These are phyloP conservation scores for Ormyrus pomaceus DNA, from an alignment of 2,888 invertebrate genomes.

Conservation along the genomic window DNA sequence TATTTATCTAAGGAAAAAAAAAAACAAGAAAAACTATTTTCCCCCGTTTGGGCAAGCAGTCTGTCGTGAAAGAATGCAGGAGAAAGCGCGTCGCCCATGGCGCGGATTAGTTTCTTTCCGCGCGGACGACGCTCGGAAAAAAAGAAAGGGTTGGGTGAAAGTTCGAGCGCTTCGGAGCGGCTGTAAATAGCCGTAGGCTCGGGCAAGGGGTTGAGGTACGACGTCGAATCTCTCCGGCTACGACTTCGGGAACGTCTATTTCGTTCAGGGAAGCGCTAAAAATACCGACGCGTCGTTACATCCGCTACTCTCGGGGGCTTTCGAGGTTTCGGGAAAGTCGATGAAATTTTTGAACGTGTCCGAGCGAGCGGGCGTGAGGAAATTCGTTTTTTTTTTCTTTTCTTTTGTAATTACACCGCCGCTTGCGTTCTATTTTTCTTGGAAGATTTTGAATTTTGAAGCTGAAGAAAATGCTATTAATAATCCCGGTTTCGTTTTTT, in stretches of 20 bases:
- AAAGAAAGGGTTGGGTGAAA: slow-evolving; percentile 73
- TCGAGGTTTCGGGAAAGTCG: slow-evolving; percentile 37
- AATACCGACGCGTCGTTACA: slow-evolving; percentile 46
- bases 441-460: too few relatives aligned
- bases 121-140: slow-evolving; percentile 6
- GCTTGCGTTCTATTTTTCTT: too few relatives aligned
- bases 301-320: slow-evolving; percentile 8
- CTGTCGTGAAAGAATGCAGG: slow-evolving; percentile 43
- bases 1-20: slow-evolving; percentile 19
- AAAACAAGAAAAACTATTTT: slow-evolving; percentile 13
- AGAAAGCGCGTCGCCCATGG: slow-evolving; percentile 43
- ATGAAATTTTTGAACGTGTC: slow-evolving; percentile 17
- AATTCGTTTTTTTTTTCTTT: slow-evolving; percentile 4
- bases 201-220: slow-evolving; percentile 62
- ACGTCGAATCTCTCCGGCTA: slow-evolving; percentile 34
- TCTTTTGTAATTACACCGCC: too few relatives aligned
- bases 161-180: slow-evolving; percentile 69
- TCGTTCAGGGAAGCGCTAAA: slow-evolving; percentile 53
- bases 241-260: slow-evolving; percentile 44
- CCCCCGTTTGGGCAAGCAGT: background rate
- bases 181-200: slow-evolving; percentile 67
- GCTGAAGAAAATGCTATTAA: too few relatives aligned
- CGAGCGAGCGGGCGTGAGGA: background rate
- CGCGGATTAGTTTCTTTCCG: slow-evolving; percentile 37
- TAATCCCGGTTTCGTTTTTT: too few relatives aligned